Evolutionary conservation across 2,888 invertebrate species (phyloP), one percentile per base, ranked within the genome.

Genomic region (Caenorhabditis afra): DNA sequence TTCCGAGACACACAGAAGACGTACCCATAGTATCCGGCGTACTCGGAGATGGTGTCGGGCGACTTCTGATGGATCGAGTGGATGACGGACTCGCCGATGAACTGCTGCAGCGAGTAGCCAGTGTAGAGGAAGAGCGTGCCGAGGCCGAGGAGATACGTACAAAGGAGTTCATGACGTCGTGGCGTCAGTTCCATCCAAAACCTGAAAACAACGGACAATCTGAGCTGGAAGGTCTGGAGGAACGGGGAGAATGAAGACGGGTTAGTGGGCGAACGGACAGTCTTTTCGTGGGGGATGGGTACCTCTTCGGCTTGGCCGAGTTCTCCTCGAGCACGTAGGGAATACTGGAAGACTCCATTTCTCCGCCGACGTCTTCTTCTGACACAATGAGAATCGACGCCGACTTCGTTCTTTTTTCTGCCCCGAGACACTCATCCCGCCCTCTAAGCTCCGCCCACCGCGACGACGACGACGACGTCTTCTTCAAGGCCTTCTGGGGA

Each of bases 1-100:
- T 35, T 3, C 16, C 14, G 37, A 35, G 39, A 39, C 35, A 22
- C 18, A 0, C 18, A 12, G 2, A 18, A 16, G 41, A 57, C 76
- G 44, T 18, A 83, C 82, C 82, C 83, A 70, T 83, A 81, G 59
- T 83, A 83, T 20, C 83, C 83, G 23, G 83, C 83, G 53, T 79
- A 83, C 0, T 59, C 77, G 2, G 81, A 81, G 23, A 82, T 82
- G 37, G 64, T 64, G 45, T 80, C 80, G 8, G 82, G 80, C 14
- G 71, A 58, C 55, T 76, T 81, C 23, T 73, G 55, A 37, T 83
- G 83, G 29, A 81, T 76, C 29, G 81, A 81, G 22, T 79, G 81
- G 44, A 83, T 79, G 55, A 83, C 79, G 11, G 81, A 74, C 37
- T 83, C 83, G 16, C 81, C 66, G 37, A 83, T 79, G 52, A 83